These are phyloP conservation scores for Argyresthia albistria DNA, from an alignment of 2,888 invertebrate genomes.

Conservation along the genomic window DNA sequence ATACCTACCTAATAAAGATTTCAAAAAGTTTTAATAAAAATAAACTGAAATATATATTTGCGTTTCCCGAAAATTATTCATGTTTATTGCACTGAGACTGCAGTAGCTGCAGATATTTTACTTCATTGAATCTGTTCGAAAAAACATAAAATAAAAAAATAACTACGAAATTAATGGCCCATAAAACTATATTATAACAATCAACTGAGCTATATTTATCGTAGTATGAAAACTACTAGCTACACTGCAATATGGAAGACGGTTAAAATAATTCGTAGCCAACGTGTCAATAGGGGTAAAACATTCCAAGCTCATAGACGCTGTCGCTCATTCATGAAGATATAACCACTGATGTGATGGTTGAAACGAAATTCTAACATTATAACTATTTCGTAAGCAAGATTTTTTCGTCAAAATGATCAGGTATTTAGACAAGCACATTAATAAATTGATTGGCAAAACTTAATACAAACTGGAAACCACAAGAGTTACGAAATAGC, in stretches of 20 bases:
- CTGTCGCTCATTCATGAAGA: slow-evolving; percentile 21
- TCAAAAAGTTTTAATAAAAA: background rate
- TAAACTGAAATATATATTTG: background rate
- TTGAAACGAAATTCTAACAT: background rate
- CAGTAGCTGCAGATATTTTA: slow-evolving; percentile 36
- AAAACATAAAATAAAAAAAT: background rate
- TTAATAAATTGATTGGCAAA: too few relatives aligned
- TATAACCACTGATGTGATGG: slow-evolving; percentile 1
- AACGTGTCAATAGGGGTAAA: slow-evolving; percentile 34
- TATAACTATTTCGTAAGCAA: slow-evolving; percentile 6
- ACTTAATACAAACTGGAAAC: background rate
- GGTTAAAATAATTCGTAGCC: slow-evolving; percentile 68
- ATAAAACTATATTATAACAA: background rate
- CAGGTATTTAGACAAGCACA: too few relatives aligned
- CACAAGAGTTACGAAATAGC: slow-evolving; percentile 2
- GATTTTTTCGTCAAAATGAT: too few relatives aligned
- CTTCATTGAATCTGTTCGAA: background rate
- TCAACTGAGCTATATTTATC: background rate
- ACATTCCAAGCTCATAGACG: slow-evolving; percentile 34
- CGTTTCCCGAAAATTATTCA: slow-evolving; percentile 14
- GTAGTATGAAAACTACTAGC: slow-evolving; percentile 14
- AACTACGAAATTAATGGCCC: background rate
- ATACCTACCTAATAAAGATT: slow-evolving; percentile 12
- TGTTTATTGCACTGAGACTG: slow-evolving; percentile 62
- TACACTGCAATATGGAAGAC: slow-evolving; percentile 61